phyloP scores from a whole-genome alignment of 1,140 invertebrate species.

The Leptoteleia sp. region DNA sequence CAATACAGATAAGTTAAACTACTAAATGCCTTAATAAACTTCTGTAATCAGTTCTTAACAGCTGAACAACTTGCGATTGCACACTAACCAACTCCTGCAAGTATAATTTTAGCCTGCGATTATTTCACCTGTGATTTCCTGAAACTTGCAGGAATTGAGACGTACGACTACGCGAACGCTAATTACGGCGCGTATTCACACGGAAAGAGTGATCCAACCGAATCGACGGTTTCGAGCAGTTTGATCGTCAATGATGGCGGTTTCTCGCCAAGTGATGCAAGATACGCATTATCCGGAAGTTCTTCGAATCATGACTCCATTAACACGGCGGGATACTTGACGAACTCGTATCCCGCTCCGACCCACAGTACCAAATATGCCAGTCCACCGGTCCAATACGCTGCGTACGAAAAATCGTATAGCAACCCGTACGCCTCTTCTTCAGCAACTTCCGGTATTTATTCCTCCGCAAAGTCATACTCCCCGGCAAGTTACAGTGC shows the following conservation, averaged over 20 bases:
- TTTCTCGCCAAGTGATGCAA: slow-evolving; percentile 60
- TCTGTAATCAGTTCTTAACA: slow-evolving; percentile 49
- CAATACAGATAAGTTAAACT: slow-evolving; percentile 19
- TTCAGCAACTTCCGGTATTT: slow-evolving; percentile 20
- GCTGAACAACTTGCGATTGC: slow-evolving; percentile 29
- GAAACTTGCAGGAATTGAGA: slow-evolving; percentile 56
- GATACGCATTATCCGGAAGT: slow-evolving; percentile 41
- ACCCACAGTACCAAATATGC: slow-evolving; percentile 45
- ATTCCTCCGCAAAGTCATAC: slow-evolving; percentile 46
- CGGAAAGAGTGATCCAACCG: slow-evolving; percentile 62
- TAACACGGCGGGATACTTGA: slow-evolving; percentile 32
- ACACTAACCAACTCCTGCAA: slow-evolving; percentile 21
- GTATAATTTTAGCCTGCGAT: slow-evolving; percentile 35
- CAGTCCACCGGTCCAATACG: slow-evolving; percentile 36
- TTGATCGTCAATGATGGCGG: slow-evolving; percentile 50
- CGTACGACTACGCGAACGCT: slow-evolving; percentile 54
- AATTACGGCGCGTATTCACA: slow-evolving; percentile 64
- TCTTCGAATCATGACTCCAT: slow-evolving; percentile 45
- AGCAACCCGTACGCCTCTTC: slow-evolving; percentile 26
- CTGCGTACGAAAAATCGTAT: slow-evolving; percentile 36
- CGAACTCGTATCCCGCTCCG: slow-evolving; percentile 37
- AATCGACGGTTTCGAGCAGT: slow-evolving; percentile 56
- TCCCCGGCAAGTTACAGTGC: slow-evolving; percentile 35
- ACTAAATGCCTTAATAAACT: slow-evolving; percentile 45
- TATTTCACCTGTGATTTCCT: slow-evolving; percentile 56